Conservation (phyloP, 1,140 invertebrate species). For the Caerostris extrusa region DNA sequence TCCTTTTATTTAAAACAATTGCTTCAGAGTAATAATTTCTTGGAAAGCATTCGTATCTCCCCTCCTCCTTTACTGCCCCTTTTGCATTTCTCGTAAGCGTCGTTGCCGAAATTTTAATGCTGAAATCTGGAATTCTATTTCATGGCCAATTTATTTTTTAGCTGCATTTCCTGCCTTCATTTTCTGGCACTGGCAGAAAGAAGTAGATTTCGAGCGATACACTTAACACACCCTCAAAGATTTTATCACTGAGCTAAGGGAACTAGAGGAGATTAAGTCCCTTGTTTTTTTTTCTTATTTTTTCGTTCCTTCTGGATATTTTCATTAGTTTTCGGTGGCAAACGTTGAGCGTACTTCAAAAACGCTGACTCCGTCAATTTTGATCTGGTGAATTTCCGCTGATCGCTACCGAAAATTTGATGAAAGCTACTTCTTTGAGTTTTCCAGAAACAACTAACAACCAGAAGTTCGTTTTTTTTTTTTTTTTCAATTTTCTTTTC, state of each 20-base stretch:
- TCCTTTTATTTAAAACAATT: too few relatives aligned
- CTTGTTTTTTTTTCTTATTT: too few relatives aligned
- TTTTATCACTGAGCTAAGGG: neutral
- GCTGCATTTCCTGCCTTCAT: neutral
- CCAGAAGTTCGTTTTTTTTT: neutral
- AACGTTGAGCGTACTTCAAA: neutral
- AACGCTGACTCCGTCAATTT: neutral
- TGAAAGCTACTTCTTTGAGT: neutral
- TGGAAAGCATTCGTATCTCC: too few relatives aligned
- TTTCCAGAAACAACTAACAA: neutral
- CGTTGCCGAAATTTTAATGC: conserved; percentile 28
- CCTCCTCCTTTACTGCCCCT: too few relatives aligned
- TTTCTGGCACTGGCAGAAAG: neutral
- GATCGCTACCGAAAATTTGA: neutral
- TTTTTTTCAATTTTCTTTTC: too few relatives aligned
- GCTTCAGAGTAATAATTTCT: too few relatives aligned
- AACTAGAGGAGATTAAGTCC: too few relatives aligned
- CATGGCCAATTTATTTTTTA: conserved; percentile 36
- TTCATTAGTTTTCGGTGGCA: neutral
- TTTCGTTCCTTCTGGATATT: neutral
- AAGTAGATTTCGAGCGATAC: conserved; percentile 22
- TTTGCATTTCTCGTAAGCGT: neutral
- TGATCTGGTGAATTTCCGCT: neutral
- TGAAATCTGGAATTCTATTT: conserved; percentile 13
- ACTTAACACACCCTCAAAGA: conserved; percentile 27